phyloP scores from a whole-genome alignment of 1,140 invertebrate genomes.

The Mylabris phalerata region DNA sequence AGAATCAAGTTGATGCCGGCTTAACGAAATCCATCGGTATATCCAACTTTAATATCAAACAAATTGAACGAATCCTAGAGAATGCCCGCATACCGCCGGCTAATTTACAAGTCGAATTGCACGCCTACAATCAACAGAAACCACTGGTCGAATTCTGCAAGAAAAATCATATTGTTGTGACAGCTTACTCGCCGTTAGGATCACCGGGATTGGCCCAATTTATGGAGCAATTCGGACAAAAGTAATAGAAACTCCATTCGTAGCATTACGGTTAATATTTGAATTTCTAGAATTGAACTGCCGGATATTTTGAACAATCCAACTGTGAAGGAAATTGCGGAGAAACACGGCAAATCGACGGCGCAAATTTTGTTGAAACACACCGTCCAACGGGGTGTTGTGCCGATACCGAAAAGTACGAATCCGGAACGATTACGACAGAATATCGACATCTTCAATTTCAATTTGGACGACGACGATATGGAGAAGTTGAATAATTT shows the following conservation, averaged over 20 bases:
- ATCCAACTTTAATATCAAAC: slow-evolving; percentile 72
- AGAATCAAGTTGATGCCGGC: slow-evolving; percentile 60
- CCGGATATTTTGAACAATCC: slow-evolving; percentile 64
- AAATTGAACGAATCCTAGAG: slow-evolving; percentile 59
- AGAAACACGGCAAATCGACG: slow-evolving; percentile 59
- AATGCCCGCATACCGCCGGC: slow-evolving; percentile 59
- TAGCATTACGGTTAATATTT: too few species aligned
- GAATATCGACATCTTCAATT: slow-evolving; percentile 59
- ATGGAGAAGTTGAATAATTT: slow-evolving; percentile 48
- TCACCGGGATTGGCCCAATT: slow-evolving; percentile 55
- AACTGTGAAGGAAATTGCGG: slow-evolving; percentile 60
- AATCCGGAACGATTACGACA: slow-evolving; percentile 61
- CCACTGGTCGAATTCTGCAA: slow-evolving; percentile 67
- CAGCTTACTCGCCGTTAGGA: slow-evolving; percentile 78
- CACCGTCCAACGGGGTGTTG: slow-evolving; percentile 62
- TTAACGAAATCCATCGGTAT: slow-evolving; percentile 64
- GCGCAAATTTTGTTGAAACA: slow-evolving; percentile 76
- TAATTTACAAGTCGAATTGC: slow-evolving; percentile 72
- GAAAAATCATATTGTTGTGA: slow-evolving; percentile 62
- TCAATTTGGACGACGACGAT: slow-evolving; percentile 50
- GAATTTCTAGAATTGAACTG: slow-evolving; percentile 45
- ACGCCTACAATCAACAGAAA: slow-evolving; percentile 76
- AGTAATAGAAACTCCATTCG: slow-evolving; percentile 23
- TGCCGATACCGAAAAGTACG: slow-evolving; percentile 80
- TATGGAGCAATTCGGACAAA: slow-evolving; percentile 41